Evolutionary conservation across 1,140 invertebrate species (phyloP).

Genomic region (Diuraphis noxia): DNA sequence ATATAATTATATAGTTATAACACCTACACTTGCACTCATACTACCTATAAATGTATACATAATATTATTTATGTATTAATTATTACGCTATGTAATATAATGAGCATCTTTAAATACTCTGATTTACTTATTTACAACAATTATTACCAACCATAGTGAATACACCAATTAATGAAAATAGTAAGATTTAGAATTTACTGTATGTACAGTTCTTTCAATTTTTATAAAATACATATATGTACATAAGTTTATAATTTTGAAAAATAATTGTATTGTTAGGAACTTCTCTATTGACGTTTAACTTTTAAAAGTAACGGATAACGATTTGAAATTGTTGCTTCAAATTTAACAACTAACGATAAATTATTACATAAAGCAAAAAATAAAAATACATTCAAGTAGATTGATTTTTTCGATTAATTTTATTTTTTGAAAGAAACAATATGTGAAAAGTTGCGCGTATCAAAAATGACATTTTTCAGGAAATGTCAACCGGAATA

Average conservation of each 20-base stretch:
- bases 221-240: neutral
- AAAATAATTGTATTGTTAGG: neutral
- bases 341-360: neutral
- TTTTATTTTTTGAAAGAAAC: neutral
- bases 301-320: neutral
- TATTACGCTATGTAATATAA: neutral
- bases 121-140: neutral
- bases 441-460: neutral
- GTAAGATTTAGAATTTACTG: too few relatives aligned
- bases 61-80: neutral
- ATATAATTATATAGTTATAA: too few relatives aligned
- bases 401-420: neutral
- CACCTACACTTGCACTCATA: too few relatives aligned
- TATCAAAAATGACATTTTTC: constrained; percentile 14
- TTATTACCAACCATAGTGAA: neutral
- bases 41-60: too few relatives aligned
- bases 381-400: neutral
- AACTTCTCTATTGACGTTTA: neutral
- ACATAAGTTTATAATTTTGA: neutral
- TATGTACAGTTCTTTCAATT: neutral
- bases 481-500: neutral
- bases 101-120: neutral
- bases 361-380: neutral
- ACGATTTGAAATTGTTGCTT: neutral
- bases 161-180: too few relatives aligned